phyloP scores from a whole-genome alignment of 1,140 invertebrate genomes.

The Drosophila funebris region DNA sequence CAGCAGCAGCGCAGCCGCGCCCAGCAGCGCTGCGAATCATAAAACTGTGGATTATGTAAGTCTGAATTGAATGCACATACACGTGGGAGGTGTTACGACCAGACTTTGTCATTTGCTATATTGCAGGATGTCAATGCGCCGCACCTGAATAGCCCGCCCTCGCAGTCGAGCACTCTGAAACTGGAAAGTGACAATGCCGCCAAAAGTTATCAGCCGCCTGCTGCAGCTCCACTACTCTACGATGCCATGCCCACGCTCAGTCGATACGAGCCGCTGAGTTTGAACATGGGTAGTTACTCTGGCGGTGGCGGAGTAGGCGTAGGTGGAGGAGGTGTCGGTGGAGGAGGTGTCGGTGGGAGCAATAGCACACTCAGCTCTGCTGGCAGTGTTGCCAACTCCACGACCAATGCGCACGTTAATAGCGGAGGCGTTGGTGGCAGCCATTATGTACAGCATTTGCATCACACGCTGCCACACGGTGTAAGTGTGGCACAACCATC shows the following conservation, averaged over 20 bases:
- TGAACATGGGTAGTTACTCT: constrained; percentile 63
- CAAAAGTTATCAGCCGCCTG: constrained; percentile 59
- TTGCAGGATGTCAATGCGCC: constrained; percentile 68
- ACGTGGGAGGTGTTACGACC: constrained; percentile 26
- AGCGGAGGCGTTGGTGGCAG: constrained; percentile 16
- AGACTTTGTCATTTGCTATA: constrained; percentile 18
- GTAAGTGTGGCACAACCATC: constrained; percentile 35
- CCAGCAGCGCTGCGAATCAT: constrained; percentile 60
- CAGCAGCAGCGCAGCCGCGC: constrained; percentile 40
- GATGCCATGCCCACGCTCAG: constrained; percentile 77
- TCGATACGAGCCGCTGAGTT: constrained; percentile 76
- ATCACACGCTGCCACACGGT: constrained; percentile 66
- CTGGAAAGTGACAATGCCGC: constrained; percentile 62
- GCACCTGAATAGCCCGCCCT: constrained; percentile 79
- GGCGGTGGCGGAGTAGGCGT: constrained; percentile 5
- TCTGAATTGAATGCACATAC: constrained; percentile 19
- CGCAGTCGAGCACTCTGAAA: constrained; percentile 78
- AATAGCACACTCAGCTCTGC: constrained; percentile 69
- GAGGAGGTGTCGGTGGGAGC: constrained; percentile 44
- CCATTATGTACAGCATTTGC: constrained; percentile 60
- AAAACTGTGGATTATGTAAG: constrained; percentile 80
- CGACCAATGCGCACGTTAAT: constrained; percentile 28
- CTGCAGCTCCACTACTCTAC: constrained; percentile 62
- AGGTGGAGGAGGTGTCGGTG: constrained; percentile 17
- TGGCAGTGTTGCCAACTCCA: constrained; percentile 52